Conservation (phyloP, 2,888 invertebrate genomes). For the Sphaerophoria rueppellii region DNA sequence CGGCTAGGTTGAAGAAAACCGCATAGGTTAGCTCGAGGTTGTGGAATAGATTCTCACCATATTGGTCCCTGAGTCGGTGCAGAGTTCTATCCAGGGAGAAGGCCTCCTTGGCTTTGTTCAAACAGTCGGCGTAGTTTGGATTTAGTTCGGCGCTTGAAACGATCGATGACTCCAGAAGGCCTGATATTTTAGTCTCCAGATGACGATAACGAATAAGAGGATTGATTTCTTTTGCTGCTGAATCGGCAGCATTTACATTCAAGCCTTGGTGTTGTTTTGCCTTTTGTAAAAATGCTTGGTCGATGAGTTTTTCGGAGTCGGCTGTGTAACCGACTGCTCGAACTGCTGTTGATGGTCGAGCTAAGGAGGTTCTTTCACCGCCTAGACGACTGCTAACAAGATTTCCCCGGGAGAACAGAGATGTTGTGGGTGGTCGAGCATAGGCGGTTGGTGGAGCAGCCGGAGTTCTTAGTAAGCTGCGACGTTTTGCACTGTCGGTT, state of each 20-base stretch:
- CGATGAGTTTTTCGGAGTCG: constrained; percentile 85
- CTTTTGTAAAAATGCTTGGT: constrained; percentile 87
- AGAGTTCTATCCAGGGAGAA: constrained; percentile 95
- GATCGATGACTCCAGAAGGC: constrained; percentile 95
- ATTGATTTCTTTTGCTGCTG: constrained; percentile 86
- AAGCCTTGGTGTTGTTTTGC: constrained; percentile 79
- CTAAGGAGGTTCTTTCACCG: constrained; percentile 78
- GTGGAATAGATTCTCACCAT: constrained; percentile 93
- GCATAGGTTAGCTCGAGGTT: constrained; percentile 98
- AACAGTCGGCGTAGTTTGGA: constrained; percentile 81
- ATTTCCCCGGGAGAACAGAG: constrained; percentile 78
- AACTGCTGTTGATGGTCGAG: constrained; percentile 97
- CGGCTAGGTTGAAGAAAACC: constrained; percentile 97
- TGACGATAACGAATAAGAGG: constrained; percentile 95
- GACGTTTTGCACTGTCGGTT: constrained; percentile 10
- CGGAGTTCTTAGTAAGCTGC: constrained; percentile 22
- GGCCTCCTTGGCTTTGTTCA: constrained; percentile 98
- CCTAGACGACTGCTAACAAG: constrained; percentile 79
- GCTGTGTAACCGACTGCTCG: constrained; percentile 98
- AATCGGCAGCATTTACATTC: constrained; percentile 81
- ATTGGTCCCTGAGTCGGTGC: constrained; percentile 95
- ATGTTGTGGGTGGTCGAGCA: constrained; percentile 58
- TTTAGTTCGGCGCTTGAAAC: constrained; percentile 79
- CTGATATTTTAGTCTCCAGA: constrained; percentile 94
- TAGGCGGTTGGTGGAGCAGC: constrained; percentile 45